Conservation (phyloP, 2,113 vertebrate genomes). For the Gallinago paraguaiae region DNA sequence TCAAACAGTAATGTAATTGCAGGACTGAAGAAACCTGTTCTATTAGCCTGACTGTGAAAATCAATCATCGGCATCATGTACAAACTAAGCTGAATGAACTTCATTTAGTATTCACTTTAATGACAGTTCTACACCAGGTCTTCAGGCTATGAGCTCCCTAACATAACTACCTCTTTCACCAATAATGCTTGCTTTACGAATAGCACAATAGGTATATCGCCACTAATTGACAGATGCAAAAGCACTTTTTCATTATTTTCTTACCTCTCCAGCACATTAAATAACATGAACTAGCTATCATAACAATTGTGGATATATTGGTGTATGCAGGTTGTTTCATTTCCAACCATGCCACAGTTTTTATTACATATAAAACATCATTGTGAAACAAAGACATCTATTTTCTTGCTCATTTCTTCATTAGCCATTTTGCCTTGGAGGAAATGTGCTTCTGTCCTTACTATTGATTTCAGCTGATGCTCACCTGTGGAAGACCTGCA, state of each 20-base stretch:
- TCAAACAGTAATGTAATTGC: constrained; percentile 48
- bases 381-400: neutral
- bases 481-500: neutral
- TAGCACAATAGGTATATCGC: neutral
- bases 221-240: neutral
- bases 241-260: neutral
- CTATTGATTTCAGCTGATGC: neutral
- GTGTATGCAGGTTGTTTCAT: neutral
- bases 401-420: neutral
- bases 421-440: neutral
- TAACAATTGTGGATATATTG: neutral
- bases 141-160: constrained; percentile 38
- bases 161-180: constrained; percentile 26
- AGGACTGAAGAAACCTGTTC: constrained; percentile 41
- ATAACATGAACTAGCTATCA: neutral
- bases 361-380: neutral
- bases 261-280: neutral
- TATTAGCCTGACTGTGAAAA: constrained; percentile 56
- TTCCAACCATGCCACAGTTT: neutral
- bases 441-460: neutral
- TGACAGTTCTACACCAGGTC: constrained; percentile 20
- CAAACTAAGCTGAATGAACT: constrained; percentile 28
- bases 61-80: neutral
- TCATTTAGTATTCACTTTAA: constrained; percentile 55
- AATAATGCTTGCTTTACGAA: constrained; percentile 43